phyloP scores from a whole-genome alignment of 2,113 vertebrate genomes.

The Cnemophilus loriae region DNA sequence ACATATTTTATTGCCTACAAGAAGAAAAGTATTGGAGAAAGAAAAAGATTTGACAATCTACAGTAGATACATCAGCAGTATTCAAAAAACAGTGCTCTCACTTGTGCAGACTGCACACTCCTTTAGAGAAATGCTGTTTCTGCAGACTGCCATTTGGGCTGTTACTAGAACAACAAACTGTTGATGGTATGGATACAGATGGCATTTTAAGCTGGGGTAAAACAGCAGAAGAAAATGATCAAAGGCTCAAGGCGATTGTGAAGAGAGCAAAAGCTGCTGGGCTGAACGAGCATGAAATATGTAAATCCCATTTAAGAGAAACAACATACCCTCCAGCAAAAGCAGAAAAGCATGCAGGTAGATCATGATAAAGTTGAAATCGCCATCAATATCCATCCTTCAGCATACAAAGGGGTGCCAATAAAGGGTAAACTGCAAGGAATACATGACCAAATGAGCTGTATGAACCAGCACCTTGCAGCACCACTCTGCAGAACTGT shows the following conservation, averaged over 20 bases:
- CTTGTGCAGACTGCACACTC: slow-evolving; percentile 19
- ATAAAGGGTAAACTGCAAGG: neutral
- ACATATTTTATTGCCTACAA: neutral
- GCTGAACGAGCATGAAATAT: slow-evolving; percentile 50
- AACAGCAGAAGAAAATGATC: slow-evolving; percentile 56
- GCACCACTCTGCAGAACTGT: neutral
- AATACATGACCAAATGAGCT: neutral
- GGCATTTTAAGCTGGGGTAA: slow-evolving; percentile 52
- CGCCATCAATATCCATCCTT: neutral
- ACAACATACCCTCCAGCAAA: slow-evolving; percentile 3
- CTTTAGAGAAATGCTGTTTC: slow-evolving; percentile 42
- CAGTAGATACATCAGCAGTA: neutral
- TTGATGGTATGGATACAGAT: slow-evolving; percentile 59
- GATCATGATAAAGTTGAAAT: neutral
- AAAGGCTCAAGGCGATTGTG: slow-evolving; percentile 33
- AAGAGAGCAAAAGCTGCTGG: slow-evolving; percentile 51
- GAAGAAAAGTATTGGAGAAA: neutral
- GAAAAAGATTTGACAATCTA: neutral
- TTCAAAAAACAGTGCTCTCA: neutral
- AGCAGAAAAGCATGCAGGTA: slow-evolving; percentile 37
- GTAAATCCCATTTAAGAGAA: slow-evolving; percentile 30
- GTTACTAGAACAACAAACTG: slow-evolving; percentile 61
- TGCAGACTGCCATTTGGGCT: slow-evolving; percentile 55
- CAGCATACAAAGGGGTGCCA: neutral
- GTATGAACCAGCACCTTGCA: neutral